Evolutionary conservation across 2,113 vertebrate species (phyloP).

Genomic region (Carlito syrichta): DNA sequence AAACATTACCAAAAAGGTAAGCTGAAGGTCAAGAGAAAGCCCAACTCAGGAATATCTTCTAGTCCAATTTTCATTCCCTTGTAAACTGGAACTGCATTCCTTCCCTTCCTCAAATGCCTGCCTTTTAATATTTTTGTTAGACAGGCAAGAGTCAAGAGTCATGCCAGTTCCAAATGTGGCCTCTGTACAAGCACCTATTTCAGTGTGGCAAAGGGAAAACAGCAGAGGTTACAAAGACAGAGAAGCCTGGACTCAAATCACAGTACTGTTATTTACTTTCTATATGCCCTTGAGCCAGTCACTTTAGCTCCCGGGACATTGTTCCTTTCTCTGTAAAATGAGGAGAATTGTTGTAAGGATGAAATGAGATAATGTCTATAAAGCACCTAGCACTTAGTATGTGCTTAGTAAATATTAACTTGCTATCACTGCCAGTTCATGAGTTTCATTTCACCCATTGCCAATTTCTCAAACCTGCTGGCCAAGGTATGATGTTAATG

Average conservation of each 20-base stretch:
- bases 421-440: background rate
- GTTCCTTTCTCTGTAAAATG: slow-evolving; percentile 9
- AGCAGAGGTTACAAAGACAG: background rate
- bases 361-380: background rate
- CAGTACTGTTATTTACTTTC: background rate
- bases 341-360: background rate
- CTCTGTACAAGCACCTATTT: background rate
- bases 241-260: background rate
- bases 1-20: background rate
- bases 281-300: background rate
- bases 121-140: slow-evolving; percentile 34
- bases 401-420: slow-evolving; percentile 12
- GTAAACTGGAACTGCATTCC: background rate
- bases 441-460: background rate
- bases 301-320: background rate
- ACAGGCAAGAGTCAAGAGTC: background rate
- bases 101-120: background rate
- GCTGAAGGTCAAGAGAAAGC: background rate
- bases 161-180: background rate
- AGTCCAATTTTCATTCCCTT: background rate
- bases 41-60: background rate
- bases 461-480: background rate
- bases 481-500: background rate
- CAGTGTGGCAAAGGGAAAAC: background rate
- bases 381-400: background rate